Evolutionary conservation across 1,140 invertebrate species (phyloP).

Genomic region (Conus betulinus): DNA sequence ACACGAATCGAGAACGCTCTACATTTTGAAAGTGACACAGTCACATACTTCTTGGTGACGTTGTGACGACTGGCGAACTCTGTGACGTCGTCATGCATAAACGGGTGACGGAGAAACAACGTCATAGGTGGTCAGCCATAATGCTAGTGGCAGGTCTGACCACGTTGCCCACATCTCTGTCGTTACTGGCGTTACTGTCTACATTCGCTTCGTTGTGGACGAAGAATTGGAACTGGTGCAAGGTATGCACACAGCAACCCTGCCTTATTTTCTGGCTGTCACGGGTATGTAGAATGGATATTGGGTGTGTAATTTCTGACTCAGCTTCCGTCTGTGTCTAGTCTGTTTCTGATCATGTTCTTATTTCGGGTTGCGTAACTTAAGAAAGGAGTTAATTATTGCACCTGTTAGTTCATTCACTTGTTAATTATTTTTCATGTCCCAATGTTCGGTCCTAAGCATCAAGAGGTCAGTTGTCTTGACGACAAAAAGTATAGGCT

Average conservation of each 20-base stretch:
- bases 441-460: too few relatives aligned
- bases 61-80: too few relatives aligned
- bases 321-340: neutral
- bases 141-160: neutral
- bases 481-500: too few relatives aligned
- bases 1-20: too few relatives aligned
- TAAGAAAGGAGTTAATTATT: too few relatives aligned
- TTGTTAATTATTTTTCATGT: too few relatives aligned
- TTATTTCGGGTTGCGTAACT: too few relatives aligned
- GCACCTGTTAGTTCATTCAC: too few relatives aligned
- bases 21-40: too few relatives aligned
- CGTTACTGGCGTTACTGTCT: neutral
- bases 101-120: constrained; percentile 8
- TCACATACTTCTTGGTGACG: too few relatives aligned
- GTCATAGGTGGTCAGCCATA: neutral
- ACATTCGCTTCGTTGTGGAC: constrained; percentile 12
- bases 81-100: neutral
- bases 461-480: too few relatives aligned
- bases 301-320: neutral
- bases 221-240: constrained; percentile 25
- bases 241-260: constrained; percentile 14
- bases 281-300: constrained; percentile 17
- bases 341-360: too few relatives aligned
- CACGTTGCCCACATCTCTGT: constrained; percentile 1
- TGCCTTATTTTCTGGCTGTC: constrained; percentile 25